Conservation (phyloP, 2,797 vertebrate species). For the Galaxias olidus region DNA sequence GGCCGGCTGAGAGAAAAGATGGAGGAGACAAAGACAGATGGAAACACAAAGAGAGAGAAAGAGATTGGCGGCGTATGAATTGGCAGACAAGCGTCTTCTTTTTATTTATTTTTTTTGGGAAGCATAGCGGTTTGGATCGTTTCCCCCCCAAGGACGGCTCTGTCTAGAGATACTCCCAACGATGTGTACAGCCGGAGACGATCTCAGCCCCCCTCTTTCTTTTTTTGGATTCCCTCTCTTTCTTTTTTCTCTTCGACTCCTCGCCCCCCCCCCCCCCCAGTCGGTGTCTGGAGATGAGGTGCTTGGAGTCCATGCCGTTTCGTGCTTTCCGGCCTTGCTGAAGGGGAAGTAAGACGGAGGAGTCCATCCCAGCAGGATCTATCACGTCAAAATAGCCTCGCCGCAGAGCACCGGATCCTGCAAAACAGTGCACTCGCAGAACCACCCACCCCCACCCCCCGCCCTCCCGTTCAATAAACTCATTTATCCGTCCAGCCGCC, state of each 20-base stretch:
- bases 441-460: background rate
- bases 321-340: background rate
- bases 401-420: slow-evolving; percentile 19
- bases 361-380: slow-evolving; percentile 26
- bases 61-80: slow-evolving; percentile 17
- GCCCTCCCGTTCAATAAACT: slow-evolving; percentile 59
- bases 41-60: slow-evolving; percentile 15
- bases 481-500: slow-evolving; percentile 49
- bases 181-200: too few relatives aligned
- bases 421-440: slow-evolving; percentile 32
- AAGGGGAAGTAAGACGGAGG: slow-evolving; percentile 18
- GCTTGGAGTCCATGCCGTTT: slow-evolving; percentile 15
- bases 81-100: slow-evolving; percentile 8
- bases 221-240: background rate
- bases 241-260: background rate
- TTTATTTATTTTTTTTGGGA: slow-evolving; percentile 7
- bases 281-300: slow-evolving; percentile 22
- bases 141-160: too few relatives aligned
- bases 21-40: background rate
- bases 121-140: too few relatives aligned
- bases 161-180: too few relatives aligned
- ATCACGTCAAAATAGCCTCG: slow-evolving; percentile 31
- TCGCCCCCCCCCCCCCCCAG: background rate
- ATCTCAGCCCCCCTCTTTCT: background rate
- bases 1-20: background rate